Evolutionary conservation across 2,113 vertebrate species (phyloP).

Genomic region (Larimichthys crocea): DNA sequence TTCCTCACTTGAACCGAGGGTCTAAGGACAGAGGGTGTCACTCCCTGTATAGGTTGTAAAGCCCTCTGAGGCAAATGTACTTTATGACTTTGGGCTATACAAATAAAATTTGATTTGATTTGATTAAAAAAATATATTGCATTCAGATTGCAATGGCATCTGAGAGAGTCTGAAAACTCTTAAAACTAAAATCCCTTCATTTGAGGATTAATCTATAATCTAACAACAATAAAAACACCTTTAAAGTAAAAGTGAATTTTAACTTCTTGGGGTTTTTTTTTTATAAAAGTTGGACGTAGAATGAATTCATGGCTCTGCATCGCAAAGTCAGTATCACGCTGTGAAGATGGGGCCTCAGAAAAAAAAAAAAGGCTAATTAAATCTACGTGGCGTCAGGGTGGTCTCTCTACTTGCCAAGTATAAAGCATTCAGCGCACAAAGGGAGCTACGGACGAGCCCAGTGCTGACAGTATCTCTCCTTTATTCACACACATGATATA

Average conservation of each 20-base stretch:
- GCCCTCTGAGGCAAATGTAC: too few species aligned
- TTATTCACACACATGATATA: slow-evolving; percentile 25
- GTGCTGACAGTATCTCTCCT: slow-evolving; percentile 13
- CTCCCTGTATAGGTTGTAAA: too few species aligned
- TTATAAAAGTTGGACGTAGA: slow-evolving; percentile 2
- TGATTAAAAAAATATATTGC: too few species aligned
- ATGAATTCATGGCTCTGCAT: slow-evolving; percentile 40
- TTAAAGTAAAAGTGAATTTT: background rate
- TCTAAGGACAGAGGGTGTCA: too few species aligned
- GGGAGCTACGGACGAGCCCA: slow-evolving; percentile 21
- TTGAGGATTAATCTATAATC: background rate
- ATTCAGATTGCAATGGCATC: background rate
- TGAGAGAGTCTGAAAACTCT: background rate
- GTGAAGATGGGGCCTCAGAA: background rate
- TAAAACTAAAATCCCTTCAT: background rate
- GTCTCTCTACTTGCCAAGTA: slow-evolving; percentile 43
- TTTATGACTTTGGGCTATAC: too few species aligned
- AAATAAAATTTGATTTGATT: too few species aligned
- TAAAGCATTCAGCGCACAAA: slow-evolving; percentile 49
- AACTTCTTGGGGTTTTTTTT: background rate
- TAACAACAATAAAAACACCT: background rate
- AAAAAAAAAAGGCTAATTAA: slow-evolving; percentile 45
- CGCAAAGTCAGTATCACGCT: slow-evolving; percentile 56
- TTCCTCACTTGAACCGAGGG: too few species aligned
- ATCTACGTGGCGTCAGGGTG: slow-evolving; percentile 59